Evolutionary conservation across 2,888 invertebrate species (phyloP).

Genomic region (Ectemnius cavifrons): DNA sequence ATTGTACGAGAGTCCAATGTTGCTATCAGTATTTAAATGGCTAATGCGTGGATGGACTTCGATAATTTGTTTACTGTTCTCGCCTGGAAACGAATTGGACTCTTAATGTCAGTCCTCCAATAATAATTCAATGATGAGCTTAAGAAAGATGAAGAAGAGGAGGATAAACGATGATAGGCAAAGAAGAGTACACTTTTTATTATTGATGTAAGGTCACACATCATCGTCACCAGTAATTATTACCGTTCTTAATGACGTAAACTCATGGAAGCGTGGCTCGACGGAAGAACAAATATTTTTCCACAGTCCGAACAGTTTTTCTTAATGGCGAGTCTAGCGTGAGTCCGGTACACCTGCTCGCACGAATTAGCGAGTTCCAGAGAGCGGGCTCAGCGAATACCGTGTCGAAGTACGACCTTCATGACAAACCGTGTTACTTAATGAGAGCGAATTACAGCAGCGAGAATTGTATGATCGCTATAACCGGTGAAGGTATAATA

Average conservation of each 20-base stretch:
- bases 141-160: not conserved
- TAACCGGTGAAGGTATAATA: no score
- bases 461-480: no score
- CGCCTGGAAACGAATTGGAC: no score
- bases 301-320: not conserved
- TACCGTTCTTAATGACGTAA: conserved; percentile 37
- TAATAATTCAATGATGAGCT: not conserved
- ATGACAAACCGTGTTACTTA: not conserved
- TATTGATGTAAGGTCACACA: conserved; percentile 35
- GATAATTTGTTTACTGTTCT: no score
- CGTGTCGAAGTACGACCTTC: conserved; percentile 5
- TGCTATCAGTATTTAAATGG: no score
- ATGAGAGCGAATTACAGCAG: not conserved
- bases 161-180: conserved; percentile 32
- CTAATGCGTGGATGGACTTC: no score
- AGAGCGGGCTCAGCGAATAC: not conserved
- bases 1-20: no score
- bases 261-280: not conserved
- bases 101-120: no score
- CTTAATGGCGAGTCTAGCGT: not conserved
- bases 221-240: conserved; percentile 14
- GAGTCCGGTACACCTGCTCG: not conserved
- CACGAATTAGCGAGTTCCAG: not conserved
- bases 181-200: conserved; percentile 27
- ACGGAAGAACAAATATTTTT: conserved; percentile 28